A percentile compares a stretch with the other conserved stretches of the same genome.
phyloP scores from a whole-genome alignment of 2,797 vertebrate genomes.

The Heliangelus exortis region DNA sequence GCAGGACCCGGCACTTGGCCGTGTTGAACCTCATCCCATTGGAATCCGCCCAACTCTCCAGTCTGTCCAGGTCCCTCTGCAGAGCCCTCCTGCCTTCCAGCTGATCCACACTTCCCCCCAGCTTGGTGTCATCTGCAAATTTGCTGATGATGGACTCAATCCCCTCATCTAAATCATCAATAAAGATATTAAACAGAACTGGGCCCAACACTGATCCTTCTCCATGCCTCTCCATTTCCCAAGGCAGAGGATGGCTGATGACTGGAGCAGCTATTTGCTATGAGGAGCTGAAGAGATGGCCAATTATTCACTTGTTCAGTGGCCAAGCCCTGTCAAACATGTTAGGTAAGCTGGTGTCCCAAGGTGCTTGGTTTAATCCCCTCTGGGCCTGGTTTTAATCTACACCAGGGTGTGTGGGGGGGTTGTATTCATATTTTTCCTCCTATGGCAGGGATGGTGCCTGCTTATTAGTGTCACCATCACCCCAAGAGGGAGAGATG shows the following conservation, averaged over 20 bases:
- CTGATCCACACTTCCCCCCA: no score
- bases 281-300: not conserved
- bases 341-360: not conserved
- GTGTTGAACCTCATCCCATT: no score
- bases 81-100: no score
- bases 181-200: no score
- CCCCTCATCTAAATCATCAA: no score
- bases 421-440: constrained; percentile 11
- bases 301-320: not conserved
- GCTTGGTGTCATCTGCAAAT: no score
- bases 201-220: no score
- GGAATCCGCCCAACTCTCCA: no score
- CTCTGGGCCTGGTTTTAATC: constrained; percentile 10
- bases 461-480: not conserved
- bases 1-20: no score
- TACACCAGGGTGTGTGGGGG: no score
- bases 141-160: no score
- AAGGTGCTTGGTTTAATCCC: not conserved
- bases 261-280: not conserved
- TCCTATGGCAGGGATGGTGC: not conserved
- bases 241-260: rapidly evolving
- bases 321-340: not conserved
- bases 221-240: not conserved
- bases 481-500: not conserved
- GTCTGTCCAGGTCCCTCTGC: no score